Conservation (phyloP, 1,140 invertebrate genomes). For the Neotoxoptera formosana region DNA sequence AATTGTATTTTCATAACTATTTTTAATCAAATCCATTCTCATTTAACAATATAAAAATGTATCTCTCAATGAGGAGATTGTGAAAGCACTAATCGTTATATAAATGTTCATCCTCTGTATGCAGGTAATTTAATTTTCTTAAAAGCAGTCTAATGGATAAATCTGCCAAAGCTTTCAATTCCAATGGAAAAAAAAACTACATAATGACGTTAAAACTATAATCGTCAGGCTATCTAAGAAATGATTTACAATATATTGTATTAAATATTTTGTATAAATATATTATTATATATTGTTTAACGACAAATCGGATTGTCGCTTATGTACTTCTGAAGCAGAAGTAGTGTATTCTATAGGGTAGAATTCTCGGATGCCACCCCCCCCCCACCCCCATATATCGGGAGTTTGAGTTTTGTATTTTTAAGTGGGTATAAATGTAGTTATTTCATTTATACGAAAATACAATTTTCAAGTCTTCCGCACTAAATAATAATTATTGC, state of each 20-base stretch:
- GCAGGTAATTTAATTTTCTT: neutral
- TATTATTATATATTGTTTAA: too few relatives aligned
- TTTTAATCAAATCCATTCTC: neutral
- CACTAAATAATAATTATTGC: neutral
- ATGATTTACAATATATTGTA: too few relatives aligned
- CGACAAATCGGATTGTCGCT: too few relatives aligned
- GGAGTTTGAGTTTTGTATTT: too few relatives aligned
- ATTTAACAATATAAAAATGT: neutral
- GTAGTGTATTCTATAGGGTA: neutral
- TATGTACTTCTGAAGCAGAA: too few relatives aligned
- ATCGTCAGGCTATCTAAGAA: too few relatives aligned
- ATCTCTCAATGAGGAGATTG: neutral
- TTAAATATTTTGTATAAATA: too few relatives aligned
- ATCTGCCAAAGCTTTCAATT: neutral
- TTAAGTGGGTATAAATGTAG: too few relatives aligned
- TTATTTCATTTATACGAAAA: neutral
- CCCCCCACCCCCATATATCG: too few relatives aligned
- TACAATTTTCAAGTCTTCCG: neutral
- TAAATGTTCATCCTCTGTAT: neutral
- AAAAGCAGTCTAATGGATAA: neutral
- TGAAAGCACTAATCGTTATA: neutral
- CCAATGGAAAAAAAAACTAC: neutral
- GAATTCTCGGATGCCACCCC: neutral
- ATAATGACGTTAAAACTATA: too few relatives aligned
- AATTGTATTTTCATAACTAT: neutral